These are phyloP conservation scores for Liolophura sinensis DNA, from an alignment of 1,140 invertebrate species.

Conservation along the genomic window DNA sequence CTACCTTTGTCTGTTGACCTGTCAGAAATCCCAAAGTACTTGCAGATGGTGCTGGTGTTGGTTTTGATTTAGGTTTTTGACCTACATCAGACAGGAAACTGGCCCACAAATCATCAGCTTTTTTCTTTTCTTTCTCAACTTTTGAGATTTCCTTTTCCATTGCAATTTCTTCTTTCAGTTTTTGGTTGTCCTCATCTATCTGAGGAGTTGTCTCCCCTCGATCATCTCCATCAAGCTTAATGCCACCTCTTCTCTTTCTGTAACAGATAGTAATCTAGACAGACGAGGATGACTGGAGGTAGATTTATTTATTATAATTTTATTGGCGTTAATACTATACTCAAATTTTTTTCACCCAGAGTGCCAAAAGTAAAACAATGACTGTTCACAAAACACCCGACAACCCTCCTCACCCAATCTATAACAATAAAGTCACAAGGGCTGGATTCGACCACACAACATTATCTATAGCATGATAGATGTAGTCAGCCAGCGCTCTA, in stretches of 20 bases:
- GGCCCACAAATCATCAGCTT: constrained; percentile 50
- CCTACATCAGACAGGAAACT: constrained; percentile 52
- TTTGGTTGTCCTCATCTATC: constrained; percentile 24
- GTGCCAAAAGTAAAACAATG: no score
- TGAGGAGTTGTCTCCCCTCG: constrained; percentile 16
- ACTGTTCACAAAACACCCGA: no score
- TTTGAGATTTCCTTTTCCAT: constrained; percentile 32
- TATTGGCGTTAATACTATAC: neutral
- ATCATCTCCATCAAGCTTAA: constrained; percentile 25
- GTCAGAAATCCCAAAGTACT: constrained; percentile 10
- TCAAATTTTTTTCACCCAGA: no score
- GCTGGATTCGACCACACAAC: no score
- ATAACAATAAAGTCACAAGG: no score
- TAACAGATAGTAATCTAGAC: neutral
- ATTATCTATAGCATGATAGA: no score
- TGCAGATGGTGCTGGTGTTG: constrained; percentile 10
- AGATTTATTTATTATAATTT: neutral
- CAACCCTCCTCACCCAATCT: no score
- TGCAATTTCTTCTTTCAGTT: constrained; percentile 30
- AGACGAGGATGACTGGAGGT: neutral
- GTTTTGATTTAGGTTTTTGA: constrained; percentile 24
- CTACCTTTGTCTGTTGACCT: neutral
- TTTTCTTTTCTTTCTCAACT: constrained; percentile 45
- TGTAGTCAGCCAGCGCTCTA: no score
- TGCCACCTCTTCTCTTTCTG: constrained; percentile 45